These are phyloP conservation scores for Cheiracanthium punctorium DNA, from an alignment of 2,888 invertebrate genomes.

Conservation along the genomic window DNA sequence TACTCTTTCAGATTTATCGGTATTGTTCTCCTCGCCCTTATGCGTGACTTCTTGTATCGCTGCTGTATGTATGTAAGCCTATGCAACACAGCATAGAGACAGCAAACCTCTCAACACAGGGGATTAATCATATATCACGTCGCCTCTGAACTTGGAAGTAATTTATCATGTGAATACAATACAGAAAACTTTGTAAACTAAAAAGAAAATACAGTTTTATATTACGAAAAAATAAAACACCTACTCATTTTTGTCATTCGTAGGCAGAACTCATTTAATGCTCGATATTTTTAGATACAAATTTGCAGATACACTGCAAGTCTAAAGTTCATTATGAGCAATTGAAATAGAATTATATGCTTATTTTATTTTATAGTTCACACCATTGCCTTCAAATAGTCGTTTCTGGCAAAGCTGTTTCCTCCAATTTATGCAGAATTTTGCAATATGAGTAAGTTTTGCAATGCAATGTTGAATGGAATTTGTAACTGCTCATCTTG, in stretches of 20 bases:
- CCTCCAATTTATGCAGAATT: no score
- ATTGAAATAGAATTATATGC: no score
- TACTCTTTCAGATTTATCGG: background rate
- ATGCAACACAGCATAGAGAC: background rate
- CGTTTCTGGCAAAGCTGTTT: no score
- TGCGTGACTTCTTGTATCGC: background rate
- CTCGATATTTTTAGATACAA: background rate
- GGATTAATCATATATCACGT: conserved; percentile 7
- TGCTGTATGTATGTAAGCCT: background rate
- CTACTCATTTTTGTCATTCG: conserved; percentile 3
- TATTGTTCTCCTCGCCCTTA: background rate
- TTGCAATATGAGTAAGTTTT: no score
- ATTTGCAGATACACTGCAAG: no score
- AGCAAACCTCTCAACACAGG: background rate
- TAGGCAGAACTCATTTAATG: background rate
- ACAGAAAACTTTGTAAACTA: background rate
- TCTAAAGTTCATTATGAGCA: no score
- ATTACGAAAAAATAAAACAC: background rate
- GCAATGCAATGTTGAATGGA: no score
- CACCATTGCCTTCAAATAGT: no score
- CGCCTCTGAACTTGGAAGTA: background rate
- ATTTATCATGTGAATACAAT: background rate
- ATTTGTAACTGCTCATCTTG: no score
- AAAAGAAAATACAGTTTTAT: background rate
- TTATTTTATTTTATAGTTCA: no score